Evolutionary conservation across 2,113 vertebrate species (phyloP).

Genomic region (Colossoma macropomum): DNA sequence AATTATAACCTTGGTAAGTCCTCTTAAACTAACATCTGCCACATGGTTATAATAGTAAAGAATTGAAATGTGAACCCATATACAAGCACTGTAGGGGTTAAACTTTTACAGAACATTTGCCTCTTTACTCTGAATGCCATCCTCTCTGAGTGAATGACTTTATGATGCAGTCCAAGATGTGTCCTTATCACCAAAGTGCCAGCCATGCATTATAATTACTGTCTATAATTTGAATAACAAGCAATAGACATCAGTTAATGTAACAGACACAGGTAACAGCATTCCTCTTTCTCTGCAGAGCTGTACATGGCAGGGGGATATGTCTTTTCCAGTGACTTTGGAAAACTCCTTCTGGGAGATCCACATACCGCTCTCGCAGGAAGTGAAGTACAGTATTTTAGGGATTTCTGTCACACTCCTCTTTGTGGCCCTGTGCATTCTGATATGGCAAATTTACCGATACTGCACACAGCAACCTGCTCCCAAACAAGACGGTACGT

Average conservation of each 20-base stretch:
- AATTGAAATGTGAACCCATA: too few relatives aligned
- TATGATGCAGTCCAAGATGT: not conserved
- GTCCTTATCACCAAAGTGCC: not conserved
- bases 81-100: not conserved
- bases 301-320: constrained; percentile 34
- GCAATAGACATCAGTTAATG: constrained; percentile 5
- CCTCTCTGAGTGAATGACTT: too few relatives aligned
- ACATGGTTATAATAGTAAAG: too few relatives aligned
- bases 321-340: constrained; percentile 29
- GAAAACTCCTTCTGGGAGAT: constrained; percentile 49
- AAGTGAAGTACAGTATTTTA: constrained; percentile 74
- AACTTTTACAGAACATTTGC: not conserved
- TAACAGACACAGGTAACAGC: not conserved
- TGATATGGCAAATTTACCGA: constrained; percentile 75
- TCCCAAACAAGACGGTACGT: constrained; percentile 59
- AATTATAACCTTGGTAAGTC: too few relatives aligned
- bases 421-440: constrained; percentile 70
- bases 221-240: not conserved
- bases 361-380: constrained; percentile 65
- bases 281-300: not conserved
- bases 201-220: not conserved
- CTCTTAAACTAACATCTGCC: too few relatives aligned
- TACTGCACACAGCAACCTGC: constrained; percentile 58
- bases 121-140: too few relatives aligned
- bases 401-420: constrained; percentile 70